Evolutionary conservation across 2,888 invertebrate genomes (phyloP), one percentile per base, ranked within the genome.

Genomic region (Shargacucullia verbasci): DNA sequence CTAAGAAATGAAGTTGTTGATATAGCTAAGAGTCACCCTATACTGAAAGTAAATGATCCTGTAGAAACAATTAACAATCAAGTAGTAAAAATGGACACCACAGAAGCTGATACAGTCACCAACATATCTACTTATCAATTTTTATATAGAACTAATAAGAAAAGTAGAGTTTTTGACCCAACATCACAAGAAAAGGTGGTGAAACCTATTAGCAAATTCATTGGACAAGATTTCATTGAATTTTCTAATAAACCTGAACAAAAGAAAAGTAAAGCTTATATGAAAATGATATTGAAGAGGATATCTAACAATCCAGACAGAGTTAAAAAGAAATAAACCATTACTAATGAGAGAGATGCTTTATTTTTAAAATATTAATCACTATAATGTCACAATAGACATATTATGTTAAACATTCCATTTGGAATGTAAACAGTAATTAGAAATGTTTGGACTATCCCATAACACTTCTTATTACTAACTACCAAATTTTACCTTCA

Each of bases 331-430:
- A 87, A 85, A 80, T 81, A 81, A 82, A 82, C 63, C 57, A 69
- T 59, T 68, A 68, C 41, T 72, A 72, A 70, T 79, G 70, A 76
- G 75, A 82, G 78, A 80, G 76, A 79, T 77, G 78, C 72, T 83
- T 85, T 84, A 85, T 85, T 84, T 85, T 83, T 79, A 85, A 83
- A 80, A 82, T 83, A 83, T 79, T 84, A 86, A 78, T 81, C 79
- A 69, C 83, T 86, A 88, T 79, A 78, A 90, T 92, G 91, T 92
- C 91, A 87, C 90, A 90, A 92, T 88, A 87, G 89, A 92, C 91
- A 90, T 82, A 82, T 81, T 81, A 81, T 85, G 70, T 82, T 84
- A 83, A 71, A 78, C 87, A 91, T 89, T 89, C 89, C 89, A 74
- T 70, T 81, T 76, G 86, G 88, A 92, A 91, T 89, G 84, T 84